These are phyloP conservation scores for Melikaiella ostensackeni DNA, from an alignment of 2,888 invertebrate species.

Conservation along the genomic window DNA sequence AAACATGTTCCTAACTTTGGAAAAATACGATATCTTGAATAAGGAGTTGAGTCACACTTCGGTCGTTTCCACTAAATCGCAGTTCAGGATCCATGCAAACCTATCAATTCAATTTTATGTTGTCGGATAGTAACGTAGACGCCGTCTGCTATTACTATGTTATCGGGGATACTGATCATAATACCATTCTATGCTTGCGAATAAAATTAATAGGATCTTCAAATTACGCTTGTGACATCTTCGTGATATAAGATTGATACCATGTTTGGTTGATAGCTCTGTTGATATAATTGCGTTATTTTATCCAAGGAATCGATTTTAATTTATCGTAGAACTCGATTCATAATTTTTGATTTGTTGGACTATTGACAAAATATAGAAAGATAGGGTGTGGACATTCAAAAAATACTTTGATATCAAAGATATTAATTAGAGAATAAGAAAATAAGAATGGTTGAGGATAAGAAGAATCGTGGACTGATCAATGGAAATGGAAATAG, in stretches of 20 bases:
- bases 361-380: too few species aligned
- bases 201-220: neutral
- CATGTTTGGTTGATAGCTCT: neutral
- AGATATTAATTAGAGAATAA: too few species aligned
- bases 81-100: slow-evolving; percentile 23
- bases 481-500: too few species aligned
- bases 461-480: neutral
- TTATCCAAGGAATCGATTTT: too few species aligned
- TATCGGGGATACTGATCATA: slow-evolving; percentile 15
- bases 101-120: slow-evolving; percentile 24
- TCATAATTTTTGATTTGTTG: too few species aligned
- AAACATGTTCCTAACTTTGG: neutral
- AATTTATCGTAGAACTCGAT: too few species aligned
- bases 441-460: neutral
- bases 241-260: neutral
- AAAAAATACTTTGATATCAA: too few species aligned
- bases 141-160: slow-evolving; percentile 1
- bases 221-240: neutral
- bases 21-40: slow-evolving; percentile 2
- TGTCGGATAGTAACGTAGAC: neutral
- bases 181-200: neutral
- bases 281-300: neutral
- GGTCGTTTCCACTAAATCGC: slow-evolving; percentile 31
- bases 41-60: slow-evolving; percentile 25
- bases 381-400: too few species aligned